These are phyloP conservation scores for Catharus minimus DNA, from an alignment of 2,113 vertebrate genomes.

Conservation along the genomic window DNA sequence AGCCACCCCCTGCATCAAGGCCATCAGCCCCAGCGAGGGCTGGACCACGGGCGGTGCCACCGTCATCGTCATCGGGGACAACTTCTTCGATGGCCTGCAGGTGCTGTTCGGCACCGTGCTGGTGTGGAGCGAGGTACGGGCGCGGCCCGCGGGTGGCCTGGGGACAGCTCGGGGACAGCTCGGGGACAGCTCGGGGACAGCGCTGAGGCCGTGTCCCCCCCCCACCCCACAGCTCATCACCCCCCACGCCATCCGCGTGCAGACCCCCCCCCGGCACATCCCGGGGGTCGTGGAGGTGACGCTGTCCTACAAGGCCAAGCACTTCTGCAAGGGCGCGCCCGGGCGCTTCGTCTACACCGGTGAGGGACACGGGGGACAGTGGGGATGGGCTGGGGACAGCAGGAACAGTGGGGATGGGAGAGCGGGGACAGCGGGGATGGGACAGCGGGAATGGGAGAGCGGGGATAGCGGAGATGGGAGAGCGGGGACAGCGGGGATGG, in stretches of 20 bases:
- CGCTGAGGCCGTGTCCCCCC: not conserved
- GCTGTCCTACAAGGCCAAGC: constrained; percentile 87
- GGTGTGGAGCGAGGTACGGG: constrained; percentile 93
- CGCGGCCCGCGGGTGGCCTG: too few species aligned
- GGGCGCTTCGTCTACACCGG: constrained; percentile 89
- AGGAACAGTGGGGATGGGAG: not conserved
- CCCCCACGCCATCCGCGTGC: constrained; percentile 86
- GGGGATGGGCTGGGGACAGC: too few species aligned
- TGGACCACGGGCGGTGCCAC: constrained; percentile 95
- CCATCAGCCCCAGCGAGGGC: constrained; percentile 94
- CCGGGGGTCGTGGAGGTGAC: constrained; percentile 88
- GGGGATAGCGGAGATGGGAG: too few species aligned
- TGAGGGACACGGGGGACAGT: constrained; percentile 10
- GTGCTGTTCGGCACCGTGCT: constrained; percentile 94
- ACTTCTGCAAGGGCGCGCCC: constrained; percentile 87
- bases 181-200: too few species aligned
- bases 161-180: too few species aligned
- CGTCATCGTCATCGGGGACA: constrained; percentile 95
- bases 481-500: too few species aligned
- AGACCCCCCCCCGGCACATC: constrained; percentile 87
- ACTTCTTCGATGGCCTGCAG: constrained; percentile 95
- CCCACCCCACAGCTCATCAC: constrained; percentile 81
- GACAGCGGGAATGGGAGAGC: too few species aligned
- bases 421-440: too few species aligned
- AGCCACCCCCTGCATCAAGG: constrained; percentile 95